A percentile compares a stretch with the other conserved stretches of the same genome.
phyloP scores from a whole-genome alignment of 2,888 invertebrate species.

The Scaptomyza flava region DNA sequence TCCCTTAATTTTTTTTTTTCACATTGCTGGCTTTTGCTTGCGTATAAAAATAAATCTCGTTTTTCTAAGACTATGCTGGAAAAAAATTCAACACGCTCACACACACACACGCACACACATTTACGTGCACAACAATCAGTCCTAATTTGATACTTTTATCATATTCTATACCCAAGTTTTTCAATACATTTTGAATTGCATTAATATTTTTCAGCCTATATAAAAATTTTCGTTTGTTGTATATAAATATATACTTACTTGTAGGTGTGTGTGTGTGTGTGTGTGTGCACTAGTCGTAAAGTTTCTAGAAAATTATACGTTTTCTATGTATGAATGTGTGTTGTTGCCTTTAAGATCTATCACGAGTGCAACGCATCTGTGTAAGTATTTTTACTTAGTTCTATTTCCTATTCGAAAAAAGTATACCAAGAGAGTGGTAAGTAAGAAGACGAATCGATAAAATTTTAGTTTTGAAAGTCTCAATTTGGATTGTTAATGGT shows the following conservation, averaged over 20 bases:
- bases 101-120: not conserved
- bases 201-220: conserved; percentile 22
- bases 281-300: conserved; percentile 38
- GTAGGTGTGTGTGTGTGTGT: conserved; percentile 16
- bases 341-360: conserved; percentile 42
- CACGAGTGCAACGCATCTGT: conserved; percentile 45
- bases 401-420: conserved; percentile 18
- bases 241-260: too few species aligned
- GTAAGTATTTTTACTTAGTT: conserved; percentile 19
- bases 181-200: conserved; percentile 10
- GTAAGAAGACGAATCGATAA: conserved; percentile 23
- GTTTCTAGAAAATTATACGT: conserved; percentile 55
- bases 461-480: conserved; percentile 49
- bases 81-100: conserved; percentile 18
- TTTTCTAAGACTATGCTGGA: conserved; percentile 50
- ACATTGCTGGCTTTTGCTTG: conserved; percentile 46
- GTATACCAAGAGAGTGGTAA: conserved; percentile 6
- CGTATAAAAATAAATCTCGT: conserved; percentile 54
- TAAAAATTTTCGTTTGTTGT: conserved; percentile 23
- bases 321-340: conserved; percentile 22
- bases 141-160: conserved; percentile 29
- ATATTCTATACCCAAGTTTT: conserved; percentile 10
- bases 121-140: conserved; percentile 32
- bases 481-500: conserved; percentile 57
- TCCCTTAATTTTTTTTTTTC: conserved; percentile 10